These are phyloP conservation scores for Trematocara variabile DNA, from an alignment of 2,113 vertebrate genomes.

Conservation along the genomic window DNA sequence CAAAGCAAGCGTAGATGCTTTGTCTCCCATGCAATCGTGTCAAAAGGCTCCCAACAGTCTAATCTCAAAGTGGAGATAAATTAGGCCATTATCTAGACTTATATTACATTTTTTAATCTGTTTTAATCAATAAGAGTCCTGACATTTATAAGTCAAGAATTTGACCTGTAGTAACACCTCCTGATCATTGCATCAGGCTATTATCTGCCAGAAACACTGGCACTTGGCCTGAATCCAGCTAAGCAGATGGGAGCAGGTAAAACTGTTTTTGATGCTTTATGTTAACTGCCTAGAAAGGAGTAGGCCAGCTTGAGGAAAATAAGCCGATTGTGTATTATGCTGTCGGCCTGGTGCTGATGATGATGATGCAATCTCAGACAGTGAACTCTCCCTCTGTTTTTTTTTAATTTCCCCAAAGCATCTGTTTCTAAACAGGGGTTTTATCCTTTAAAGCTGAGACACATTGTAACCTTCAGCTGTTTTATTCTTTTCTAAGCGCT, in stretches of 20 bases:
- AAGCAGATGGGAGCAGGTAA: constrained; percentile 31
- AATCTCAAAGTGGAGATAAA: constrained; percentile 44
- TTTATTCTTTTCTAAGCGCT: constrained; percentile 53
- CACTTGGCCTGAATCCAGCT: constrained; percentile 16
- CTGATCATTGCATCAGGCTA: not conserved
- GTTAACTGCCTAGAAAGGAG: constrained; percentile 27
- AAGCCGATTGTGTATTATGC: constrained; percentile 48
- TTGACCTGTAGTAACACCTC: constrained; percentile 1
- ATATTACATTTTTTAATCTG: constrained; percentile 21
- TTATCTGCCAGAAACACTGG: constrained; percentile 29
- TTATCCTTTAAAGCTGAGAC: constrained; percentile 59
- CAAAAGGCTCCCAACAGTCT: constrained; percentile 21
- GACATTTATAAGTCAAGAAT: constrained; percentile 8
- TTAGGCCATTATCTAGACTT: constrained; percentile 37
- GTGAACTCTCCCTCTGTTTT: constrained; percentile 37
- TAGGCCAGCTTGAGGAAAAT: constrained; percentile 25
- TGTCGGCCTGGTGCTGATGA: constrained; percentile 25
- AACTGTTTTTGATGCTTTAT: constrained; percentile 35
- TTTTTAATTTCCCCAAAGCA: constrained; percentile 52
- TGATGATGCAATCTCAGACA: constrained; percentile 55
- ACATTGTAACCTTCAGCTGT: constrained; percentile 62
- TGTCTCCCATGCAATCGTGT: constrained; percentile 33
- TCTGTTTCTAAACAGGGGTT: constrained; percentile 60
- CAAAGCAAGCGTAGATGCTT: constrained; percentile 23
- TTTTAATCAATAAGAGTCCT: constrained; percentile 31